Conservation (phyloP, 2,888 invertebrate genomes). For the Tenthredo amoena region DNA sequence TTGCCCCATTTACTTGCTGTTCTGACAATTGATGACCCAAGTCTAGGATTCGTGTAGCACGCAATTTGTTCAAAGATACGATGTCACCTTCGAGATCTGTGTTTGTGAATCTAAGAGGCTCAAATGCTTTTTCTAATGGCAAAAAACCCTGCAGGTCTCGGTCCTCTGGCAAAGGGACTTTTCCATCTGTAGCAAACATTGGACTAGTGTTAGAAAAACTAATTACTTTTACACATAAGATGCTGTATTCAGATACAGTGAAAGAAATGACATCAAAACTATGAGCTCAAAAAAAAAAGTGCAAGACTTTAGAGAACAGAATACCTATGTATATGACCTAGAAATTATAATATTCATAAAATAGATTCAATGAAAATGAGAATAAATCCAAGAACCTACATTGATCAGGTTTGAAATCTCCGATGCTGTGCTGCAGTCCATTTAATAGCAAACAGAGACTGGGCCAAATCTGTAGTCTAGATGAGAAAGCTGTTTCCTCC, state of each 20-base stretch:
- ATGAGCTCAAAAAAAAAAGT: constrained; percentile 28
- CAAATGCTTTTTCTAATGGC: constrained; percentile 84
- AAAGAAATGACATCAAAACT: neutral
- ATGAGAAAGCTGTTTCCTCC: constrained; percentile 80
- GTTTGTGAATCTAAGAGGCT: constrained; percentile 80
- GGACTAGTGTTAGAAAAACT: constrained; percentile 46
- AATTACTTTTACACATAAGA: neutral
- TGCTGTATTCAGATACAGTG: neutral
- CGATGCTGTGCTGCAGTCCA: constrained; percentile 80
- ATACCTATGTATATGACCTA: neutral
- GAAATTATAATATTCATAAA: constrained; percentile 43
- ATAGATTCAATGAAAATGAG: constrained; percentile 17
- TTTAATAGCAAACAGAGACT: constrained; percentile 88
- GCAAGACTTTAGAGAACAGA: neutral
- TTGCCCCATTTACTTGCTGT: constrained; percentile 76
- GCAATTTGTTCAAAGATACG: constrained; percentile 78
- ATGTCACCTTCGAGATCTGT: constrained; percentile 76
- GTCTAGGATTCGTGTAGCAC: constrained; percentile 79
- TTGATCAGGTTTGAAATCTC: constrained; percentile 79
- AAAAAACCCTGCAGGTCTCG: constrained; percentile 89
- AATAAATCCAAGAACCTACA: constrained; percentile 77
- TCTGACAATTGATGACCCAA: constrained; percentile 79
- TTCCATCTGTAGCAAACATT: constrained; percentile 79
- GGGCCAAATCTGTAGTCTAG: constrained; percentile 87
- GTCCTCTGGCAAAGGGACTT: constrained; percentile 88